Base-by-base conservation (phyloP, 2,797 vertebrate genomes). In the Labeo calbasu region DNA sequence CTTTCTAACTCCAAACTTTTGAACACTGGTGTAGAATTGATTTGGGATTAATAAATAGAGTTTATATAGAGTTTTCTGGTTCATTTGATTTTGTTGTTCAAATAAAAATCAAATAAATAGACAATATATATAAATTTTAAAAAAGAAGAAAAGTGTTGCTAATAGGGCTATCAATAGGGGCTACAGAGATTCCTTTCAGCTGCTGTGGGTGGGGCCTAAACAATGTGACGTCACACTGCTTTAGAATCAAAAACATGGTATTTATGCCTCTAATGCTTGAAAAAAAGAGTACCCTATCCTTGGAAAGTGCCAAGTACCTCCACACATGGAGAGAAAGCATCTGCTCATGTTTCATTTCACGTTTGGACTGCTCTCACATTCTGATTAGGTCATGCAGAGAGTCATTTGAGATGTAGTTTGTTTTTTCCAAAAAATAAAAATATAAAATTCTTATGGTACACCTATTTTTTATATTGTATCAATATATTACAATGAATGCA, bases 341-440 rank as follows among this genome's bases (percentile, higher is more conserved):
- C 77, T 77, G 76, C 40, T 76, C 79, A 23, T 23, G 36, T 46
- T 77, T 83, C 48, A 83, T 71, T 84, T 85, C 61, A 79, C 57
- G 73, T 89, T 83, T 86, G 48, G 76, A 77, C 72, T 66, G 76
- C 85, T 86, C 83, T 70, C 80, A 59, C 83, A 75, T 84, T 83
- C 77, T 85, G 85, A 86, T 86, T 81, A 85, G 63, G 83, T 85
- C 84, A 48, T 78, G 75, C 79, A 78, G 81, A 51, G 65, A 86
- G 83, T 76, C 59, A 46, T 51, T 75, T 65, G 48, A 84, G 66
- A 87, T 66, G 81, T 40, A 75, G 40, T 55, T 51, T 43, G 28
- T 77, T 13, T 43, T 63, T 51, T 53, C 21, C 28, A 84, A 88
- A 75, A 73, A 82, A 81, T 8, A 57, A 84, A 66, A 82, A 75